Base-by-base conservation (phyloP, 2,888 invertebrate genomes). In the Lasioglossum marginatum region DNA sequence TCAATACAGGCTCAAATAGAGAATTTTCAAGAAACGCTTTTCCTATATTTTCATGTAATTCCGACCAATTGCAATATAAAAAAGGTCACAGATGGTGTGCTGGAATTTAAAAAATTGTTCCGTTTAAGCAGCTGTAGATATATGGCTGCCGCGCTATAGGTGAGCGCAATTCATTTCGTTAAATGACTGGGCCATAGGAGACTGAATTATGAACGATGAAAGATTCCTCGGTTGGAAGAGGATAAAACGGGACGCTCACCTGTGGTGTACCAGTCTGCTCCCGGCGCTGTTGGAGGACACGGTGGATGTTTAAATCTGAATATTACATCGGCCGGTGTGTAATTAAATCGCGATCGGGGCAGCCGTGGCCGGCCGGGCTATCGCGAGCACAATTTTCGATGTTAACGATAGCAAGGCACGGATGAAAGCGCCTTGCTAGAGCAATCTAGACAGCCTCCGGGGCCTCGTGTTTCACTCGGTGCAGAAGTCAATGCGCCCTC, bases 401-500 rank as follows among this genome's bases (percentile, higher is more conserved):
- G 34, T 31, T 10, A 74, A 66, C 79, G 66, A 79, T 74, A 37
- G n/a, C 34, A 31, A 48, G 37, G 34, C 74, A 74, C 48, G 66
- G 83, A 73, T 73, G 83, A 83, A 68, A 83, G 77, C 77, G 48
- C 77, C 73, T 78, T 78, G 74, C 27, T 8, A 16, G 66, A 31
- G 48, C 70, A 85, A 80, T 85, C 85, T 34, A 60, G 57, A 45
- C 31, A 68, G 76, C 73, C 71, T 57, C 71, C 63, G 77, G 74
- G 74, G 63, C 70, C 37, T 71, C 52, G 77, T 77, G 84, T 83
- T 77, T 84, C 79, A 52, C 52, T 45, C 48, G 27, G 23, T 70
- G 37, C 79, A 76, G 82, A 86, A 86, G 86, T 82, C 79, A 85
- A 86, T 86, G 86, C 52, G 81, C 78, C 81, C 85, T 84, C 84